A percentile compares a stretch with the other conserved stretches of the same genome.
Conservation (phyloP, 53 echinoderm and acorn worm genomes). For the Holothuria leucospilota region DNA sequence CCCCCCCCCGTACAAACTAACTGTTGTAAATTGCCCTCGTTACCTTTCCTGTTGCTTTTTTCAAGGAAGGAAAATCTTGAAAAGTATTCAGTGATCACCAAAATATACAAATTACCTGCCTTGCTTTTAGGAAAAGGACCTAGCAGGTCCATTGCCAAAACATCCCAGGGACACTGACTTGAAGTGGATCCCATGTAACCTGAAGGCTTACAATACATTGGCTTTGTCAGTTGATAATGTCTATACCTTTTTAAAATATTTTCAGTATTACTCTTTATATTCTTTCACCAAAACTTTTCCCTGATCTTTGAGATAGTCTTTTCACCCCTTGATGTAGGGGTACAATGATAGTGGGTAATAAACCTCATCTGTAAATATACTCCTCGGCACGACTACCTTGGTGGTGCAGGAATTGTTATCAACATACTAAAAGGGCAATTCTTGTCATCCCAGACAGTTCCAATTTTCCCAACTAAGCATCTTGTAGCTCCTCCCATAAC, state of each 20-base stretch:
- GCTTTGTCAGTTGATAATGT: constrained; percentile 4
- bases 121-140: constrained; percentile 19
- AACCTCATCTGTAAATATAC: background rate
- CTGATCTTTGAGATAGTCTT: background rate
- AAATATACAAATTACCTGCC: background rate
- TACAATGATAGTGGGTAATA: background rate
- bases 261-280: background rate
- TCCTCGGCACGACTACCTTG: background rate
- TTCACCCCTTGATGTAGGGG: background rate
- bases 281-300: background rate
- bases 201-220: background rate
- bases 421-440: no score
- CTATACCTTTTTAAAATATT: background rate
- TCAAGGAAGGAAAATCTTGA: constrained; percentile 4
- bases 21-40: background rate
- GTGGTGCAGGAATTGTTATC: no score
- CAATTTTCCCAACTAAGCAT: no score
- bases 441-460: no score
- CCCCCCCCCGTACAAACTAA: background rate
- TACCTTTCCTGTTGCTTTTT: background rate
- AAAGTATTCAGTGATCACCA: background rate
- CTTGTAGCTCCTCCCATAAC: no score
- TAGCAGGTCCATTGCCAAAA: background rate
- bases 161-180: background rate
- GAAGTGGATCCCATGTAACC: constrained; percentile 10